Evolutionary conservation across 2,113 vertebrate species (phyloP), one percentile per base, ranked within the genome.

Genomic region (Mastomys coucha): DNA sequence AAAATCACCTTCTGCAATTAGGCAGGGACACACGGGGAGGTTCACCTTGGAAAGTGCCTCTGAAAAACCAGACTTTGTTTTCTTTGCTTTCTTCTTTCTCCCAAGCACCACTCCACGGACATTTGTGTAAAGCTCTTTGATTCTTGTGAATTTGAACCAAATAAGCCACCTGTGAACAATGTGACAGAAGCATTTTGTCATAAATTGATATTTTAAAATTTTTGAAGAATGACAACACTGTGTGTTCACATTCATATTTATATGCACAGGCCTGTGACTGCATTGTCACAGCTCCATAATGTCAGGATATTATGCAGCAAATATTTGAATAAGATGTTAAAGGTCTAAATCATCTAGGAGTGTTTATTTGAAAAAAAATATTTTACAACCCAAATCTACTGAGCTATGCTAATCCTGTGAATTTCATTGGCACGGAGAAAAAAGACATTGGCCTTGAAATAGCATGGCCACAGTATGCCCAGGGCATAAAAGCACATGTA

Each of bases 261-360:
- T 84, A 45, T 69, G 58, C 88, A 36, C n/a, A 91, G 51, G 77
- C 90, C 60, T 96, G 45, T 93, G 88, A 80, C 22, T 67, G 36
- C 31, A 53, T 56, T 93, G 42, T 80, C 70, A 95, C 9, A 10
- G 22, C 53, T 87, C n/a, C 36, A 56, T 88, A 81, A 88, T 5
- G 24, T 87, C 31, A 93, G 36, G 51, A 10, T 60, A 70, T 45
- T 75, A 88, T 80, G n/a, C 82, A 91, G 42, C 53, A 94, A 63
- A 94, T 95, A 96, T 93, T 96, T 97, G 33, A 96, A 88, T 24
- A 82, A 82, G 31, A 85, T 88, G 31, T 72, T 88, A 90, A 92
- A 28, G 81, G 19, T 81, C 75, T 86, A 60, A 88, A 73, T 88
- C 45, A 82, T 42, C 14, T 63, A 94, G 65, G n/a, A 17, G 73